These are phyloP conservation scores for Orchesella cincta DNA, from an alignment of 1,140 invertebrate species.

Conservation along the genomic window DNA sequence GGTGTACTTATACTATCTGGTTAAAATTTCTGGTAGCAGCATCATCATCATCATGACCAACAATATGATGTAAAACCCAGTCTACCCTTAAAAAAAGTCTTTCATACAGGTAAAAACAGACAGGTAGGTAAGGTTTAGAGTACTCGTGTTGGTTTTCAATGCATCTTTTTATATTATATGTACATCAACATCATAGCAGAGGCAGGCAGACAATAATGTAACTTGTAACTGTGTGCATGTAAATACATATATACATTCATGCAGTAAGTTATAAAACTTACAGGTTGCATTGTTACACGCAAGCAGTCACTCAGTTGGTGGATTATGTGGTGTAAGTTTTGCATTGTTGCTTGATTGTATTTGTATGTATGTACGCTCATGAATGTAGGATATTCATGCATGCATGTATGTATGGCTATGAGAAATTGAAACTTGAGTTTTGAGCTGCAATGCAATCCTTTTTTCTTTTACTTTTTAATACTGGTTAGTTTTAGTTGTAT, in stretches of 20 bases:
- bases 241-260: too few relatives aligned
- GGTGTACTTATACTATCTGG: too few relatives aligned
- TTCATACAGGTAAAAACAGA: background rate
- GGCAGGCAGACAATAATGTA: background rate
- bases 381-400: background rate
- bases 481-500: background rate
- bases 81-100: too few relatives aligned
- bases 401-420: background rate
- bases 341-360: background rate
- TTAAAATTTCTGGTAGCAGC: too few relatives aligned
- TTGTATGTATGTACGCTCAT: background rate
- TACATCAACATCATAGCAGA: background rate
- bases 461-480: background rate
- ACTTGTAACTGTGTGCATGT: too few relatives aligned
- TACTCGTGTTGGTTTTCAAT: background rate
- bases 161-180: background rate
- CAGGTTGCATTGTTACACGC: conserved; percentile 15
- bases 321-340: background rate
- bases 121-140: background rate
- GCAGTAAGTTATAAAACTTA: too few relatives aligned
- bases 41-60: too few relatives aligned
- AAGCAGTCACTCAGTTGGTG: background rate
- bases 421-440: conserved; percentile 5
- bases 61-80: too few relatives aligned
- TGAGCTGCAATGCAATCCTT: background rate